Evolutionary conservation across 2,113 vertebrate genomes (phyloP).

Genomic region (Leptobrachium ailaonicum): DNA sequence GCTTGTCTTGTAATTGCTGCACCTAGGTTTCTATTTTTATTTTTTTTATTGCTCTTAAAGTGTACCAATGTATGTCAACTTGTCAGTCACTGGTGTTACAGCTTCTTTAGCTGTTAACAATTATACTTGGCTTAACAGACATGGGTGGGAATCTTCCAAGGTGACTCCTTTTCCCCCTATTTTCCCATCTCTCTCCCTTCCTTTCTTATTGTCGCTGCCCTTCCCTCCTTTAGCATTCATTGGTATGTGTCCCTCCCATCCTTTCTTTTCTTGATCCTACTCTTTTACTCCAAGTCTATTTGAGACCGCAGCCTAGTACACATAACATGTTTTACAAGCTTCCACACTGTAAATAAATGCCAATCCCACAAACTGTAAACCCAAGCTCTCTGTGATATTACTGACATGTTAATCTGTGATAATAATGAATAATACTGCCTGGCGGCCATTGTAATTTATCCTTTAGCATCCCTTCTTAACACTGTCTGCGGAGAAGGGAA

Average conservation of each 20-base stretch:
- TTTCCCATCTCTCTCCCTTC: too few relatives aligned
- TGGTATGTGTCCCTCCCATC: not conserved
- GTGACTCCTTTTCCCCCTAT: too few relatives aligned
- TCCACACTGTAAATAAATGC: not conserved
- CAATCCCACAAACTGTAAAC: not conserved
- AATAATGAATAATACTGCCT: not conserved
- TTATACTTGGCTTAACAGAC: too few relatives aligned
- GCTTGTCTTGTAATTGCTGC: too few relatives aligned
- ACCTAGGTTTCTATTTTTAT: too few relatives aligned
- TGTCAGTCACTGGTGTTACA: too few relatives aligned
- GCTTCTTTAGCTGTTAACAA: too few relatives aligned
- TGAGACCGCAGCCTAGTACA: not conserved
- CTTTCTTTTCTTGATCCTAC: not conserved
- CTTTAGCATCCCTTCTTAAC: too few relatives aligned
- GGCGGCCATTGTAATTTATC: not conserved
- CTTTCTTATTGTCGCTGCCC: not conserved
- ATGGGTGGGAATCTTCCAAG: too few relatives aligned
- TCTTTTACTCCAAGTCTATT: not conserved
- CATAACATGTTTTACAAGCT: not conserved
- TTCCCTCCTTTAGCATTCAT: not conserved
- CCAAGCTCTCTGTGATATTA: not conserved
- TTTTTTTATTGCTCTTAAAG: too few relatives aligned
- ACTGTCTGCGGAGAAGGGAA: too few relatives aligned
- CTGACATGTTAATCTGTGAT: not conserved
- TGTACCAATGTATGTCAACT: too few relatives aligned